phyloP scores from a whole-genome alignment of 2,113 vertebrate genomes.

The Poeciliopsis prolifica region DNA sequence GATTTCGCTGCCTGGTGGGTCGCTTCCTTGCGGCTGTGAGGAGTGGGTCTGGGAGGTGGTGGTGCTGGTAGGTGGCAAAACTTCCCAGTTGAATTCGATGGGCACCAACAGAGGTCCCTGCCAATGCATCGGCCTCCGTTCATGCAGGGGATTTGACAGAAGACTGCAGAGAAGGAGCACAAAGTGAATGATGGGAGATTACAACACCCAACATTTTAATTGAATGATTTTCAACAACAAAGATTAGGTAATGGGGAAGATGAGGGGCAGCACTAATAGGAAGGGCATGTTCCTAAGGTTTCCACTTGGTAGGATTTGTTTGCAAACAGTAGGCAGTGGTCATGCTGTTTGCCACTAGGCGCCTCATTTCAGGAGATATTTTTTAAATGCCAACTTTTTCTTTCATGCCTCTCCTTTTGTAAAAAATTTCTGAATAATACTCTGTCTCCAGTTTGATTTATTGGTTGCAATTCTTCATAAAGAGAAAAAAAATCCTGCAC shows the following conservation, averaged over 20 bases:
- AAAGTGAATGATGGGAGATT: constrained; percentile 20
- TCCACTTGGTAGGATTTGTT: constrained; percentile 47
- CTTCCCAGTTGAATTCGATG: constrained; percentile 83
- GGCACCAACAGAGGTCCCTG: constrained; percentile 81
- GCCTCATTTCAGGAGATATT: constrained; percentile 40
- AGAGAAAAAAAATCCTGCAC: constrained; percentile 26
- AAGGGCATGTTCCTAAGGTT: constrained; percentile 51
- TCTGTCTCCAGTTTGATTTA: constrained; percentile 55
- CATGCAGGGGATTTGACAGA: constrained; percentile 83
- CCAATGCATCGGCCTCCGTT: constrained; percentile 82
- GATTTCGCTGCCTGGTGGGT: constrained; percentile 46
- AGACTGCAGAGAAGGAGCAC: constrained; percentile 65
- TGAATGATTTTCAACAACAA: constrained; percentile 41
- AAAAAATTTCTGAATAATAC: constrained; percentile 23
- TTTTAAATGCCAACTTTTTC: constrained; percentile 44
- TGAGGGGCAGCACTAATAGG: constrained; percentile 34
- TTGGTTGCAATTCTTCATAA: constrained; percentile 42
- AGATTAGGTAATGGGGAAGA: constrained; percentile 55
- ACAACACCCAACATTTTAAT: constrained; percentile 42
- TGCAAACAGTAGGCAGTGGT: constrained; percentile 39
- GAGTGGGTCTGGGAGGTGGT: constrained; percentile 51
- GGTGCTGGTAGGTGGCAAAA: constrained; percentile 81
- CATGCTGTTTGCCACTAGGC: constrained; percentile 28
- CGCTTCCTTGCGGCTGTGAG: constrained; percentile 44
- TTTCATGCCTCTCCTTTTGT: constrained; percentile 23